phyloP scores from a whole-genome alignment of 2,113 vertebrate genomes.

The Sorex fumeus region DNA sequence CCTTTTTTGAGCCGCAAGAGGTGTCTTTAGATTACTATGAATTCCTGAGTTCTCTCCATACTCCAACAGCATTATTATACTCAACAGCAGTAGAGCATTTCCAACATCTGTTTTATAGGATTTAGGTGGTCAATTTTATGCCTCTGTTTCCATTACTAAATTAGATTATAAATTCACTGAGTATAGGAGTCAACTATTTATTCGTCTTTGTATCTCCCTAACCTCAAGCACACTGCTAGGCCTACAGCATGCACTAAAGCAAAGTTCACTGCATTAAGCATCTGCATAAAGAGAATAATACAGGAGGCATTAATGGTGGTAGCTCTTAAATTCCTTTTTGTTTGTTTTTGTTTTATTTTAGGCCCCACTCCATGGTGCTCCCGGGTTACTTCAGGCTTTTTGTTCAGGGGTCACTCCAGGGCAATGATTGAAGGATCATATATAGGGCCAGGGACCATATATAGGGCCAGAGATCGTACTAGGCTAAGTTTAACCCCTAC shows the following conservation, averaged over 20 bases:
- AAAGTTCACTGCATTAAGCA: conserved; percentile 8
- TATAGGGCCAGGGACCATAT: too few relatives aligned
- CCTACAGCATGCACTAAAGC: neutral
- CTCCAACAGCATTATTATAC: neutral
- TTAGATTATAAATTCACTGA: conserved; percentile 53
- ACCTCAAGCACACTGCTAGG: neutral
- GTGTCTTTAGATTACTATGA: neutral
- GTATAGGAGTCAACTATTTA: neutral
- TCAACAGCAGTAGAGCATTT: neutral
- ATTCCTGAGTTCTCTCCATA: neutral
- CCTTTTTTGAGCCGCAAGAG: neutral
- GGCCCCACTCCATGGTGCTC: neutral
- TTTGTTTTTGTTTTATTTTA: neutral
- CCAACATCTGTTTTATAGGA: neutral
- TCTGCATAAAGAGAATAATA: conserved; percentile 10
- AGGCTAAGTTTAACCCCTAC: neutral
- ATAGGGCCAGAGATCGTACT: too few relatives aligned
- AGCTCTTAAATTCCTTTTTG: conserved; percentile 6
- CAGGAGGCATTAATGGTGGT: neutral
- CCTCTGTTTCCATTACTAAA: conserved; percentile 34
- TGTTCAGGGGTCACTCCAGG: too few relatives aligned
- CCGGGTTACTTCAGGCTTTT: neutral
- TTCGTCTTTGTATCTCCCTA: conserved; percentile 6
- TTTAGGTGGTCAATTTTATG: conserved; percentile 17
- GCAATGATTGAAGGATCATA: too few relatives aligned